These are phyloP conservation scores for Bilobella aurantiaca DNA, from an alignment of 1,140 invertebrate genomes.

Conservation along the genomic window DNA sequence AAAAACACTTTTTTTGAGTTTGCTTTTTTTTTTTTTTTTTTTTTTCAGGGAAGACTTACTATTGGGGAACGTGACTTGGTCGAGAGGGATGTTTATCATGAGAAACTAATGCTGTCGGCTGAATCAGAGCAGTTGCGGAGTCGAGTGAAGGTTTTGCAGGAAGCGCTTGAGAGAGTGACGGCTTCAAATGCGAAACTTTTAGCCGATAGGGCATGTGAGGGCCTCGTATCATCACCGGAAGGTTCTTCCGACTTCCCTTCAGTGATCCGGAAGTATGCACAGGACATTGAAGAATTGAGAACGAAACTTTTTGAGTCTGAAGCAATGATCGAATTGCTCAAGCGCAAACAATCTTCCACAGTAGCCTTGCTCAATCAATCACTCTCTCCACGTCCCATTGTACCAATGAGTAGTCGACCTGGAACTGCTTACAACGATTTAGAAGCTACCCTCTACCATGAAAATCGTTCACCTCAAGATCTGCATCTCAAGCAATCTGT, in stretches of 20 bases:
- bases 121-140: constrained; percentile 46
- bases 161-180: constrained; percentile 79
- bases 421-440: not conserved
- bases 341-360: not conserved
- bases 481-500: too few relatives aligned
- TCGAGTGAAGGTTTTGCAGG: constrained; percentile 69
- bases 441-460: not conserved
- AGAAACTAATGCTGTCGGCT: constrained; percentile 83
- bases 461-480: not conserved
- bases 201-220: constrained; percentile 56
- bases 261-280: constrained; percentile 74
- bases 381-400: not conserved
- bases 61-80: too few relatives aligned
- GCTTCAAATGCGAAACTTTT: constrained; percentile 65
- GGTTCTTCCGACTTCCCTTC: constrained; percentile 40
- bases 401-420: not conserved
- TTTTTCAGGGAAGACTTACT: too few relatives aligned
- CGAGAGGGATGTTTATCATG: too few relatives aligned
- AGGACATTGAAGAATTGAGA: constrained; percentile 82
- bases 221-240: not conserved
- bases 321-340: constrained; percentile 14
- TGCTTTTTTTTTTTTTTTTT: too few relatives aligned
- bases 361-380: not conserved
- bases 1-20: too few relatives aligned
- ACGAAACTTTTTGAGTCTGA: constrained; percentile 80